Conservation (phyloP, 2,113 vertebrate species). For the Addax nasomaculatus region DNA sequence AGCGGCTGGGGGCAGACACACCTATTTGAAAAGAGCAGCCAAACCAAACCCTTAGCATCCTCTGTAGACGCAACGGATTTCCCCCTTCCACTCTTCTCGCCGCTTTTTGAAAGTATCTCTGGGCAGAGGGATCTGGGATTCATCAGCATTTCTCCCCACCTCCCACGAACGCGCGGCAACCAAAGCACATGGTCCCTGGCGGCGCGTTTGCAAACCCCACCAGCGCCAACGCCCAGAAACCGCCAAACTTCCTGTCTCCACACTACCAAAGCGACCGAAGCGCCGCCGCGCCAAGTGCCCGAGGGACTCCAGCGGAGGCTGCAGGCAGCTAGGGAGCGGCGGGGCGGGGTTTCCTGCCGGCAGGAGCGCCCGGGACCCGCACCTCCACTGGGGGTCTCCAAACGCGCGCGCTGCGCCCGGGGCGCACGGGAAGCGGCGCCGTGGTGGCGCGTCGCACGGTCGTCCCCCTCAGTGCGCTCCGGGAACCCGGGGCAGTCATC, state of each 20-base stretch:
- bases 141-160: neutral
- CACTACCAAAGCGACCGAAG: neutral
- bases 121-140: neutral
- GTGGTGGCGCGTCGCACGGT: neutral
- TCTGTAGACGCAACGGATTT: neutral
- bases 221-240: constrained; percentile 10
- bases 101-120: neutral
- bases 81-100: neutral
- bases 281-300: neutral
- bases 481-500: neutral
- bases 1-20: neutral
- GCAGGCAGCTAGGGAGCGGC: neutral
- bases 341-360: constrained; percentile 14
- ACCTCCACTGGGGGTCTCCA: neutral
- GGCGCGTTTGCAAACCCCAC: constrained; percentile 16
- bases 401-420: neutral
- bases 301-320: neutral
- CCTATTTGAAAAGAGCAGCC: neutral
- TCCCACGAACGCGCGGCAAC: neutral
- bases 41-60: neutral
- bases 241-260: constrained; percentile 50
- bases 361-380: neutral
- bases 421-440: neutral
- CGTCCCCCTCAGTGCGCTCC: neutral
- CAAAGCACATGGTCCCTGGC: constrained; percentile 34